These are phyloP conservation scores for Pseudorectes ferrugineus DNA, from an alignment of 2,113 vertebrate species.

Conservation along the genomic window DNA sequence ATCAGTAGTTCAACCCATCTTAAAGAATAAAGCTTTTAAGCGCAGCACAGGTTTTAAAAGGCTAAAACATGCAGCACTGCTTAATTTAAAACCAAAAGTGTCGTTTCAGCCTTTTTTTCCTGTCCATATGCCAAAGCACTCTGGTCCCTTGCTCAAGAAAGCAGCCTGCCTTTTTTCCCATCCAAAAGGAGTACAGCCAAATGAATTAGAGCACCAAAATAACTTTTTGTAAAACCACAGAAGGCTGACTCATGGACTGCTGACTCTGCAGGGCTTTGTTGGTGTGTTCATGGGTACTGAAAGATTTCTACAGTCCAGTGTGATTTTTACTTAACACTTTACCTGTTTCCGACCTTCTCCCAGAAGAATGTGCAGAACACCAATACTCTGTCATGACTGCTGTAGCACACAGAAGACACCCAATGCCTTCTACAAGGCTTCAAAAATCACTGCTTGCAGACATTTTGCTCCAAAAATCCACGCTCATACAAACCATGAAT, in stretches of 20 bases:
- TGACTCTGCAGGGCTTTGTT: neutral
- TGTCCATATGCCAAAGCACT: neutral
- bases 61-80: neutral
- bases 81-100: conserved; percentile 10
- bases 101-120: conserved; percentile 16
- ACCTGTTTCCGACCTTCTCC: neutral
- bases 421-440: rapidly evolving
- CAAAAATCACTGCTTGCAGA: neutral
- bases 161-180: conserved; percentile 5
- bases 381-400: rapidly evolving
- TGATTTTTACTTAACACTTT: neutral
- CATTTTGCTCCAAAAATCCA: neutral
- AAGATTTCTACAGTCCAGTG: neutral
- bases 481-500: rapidly evolving
- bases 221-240: neutral
- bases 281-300: neutral
- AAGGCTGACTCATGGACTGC: conserved; percentile 21
- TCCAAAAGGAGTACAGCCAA: conserved; percentile 34
- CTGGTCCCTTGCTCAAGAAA: neutral
- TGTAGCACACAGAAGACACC: neutral
- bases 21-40: neutral
- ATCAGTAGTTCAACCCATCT: neutral
- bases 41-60: neutral
- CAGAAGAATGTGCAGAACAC: neutral
- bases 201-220: neutral